Conservation (phyloP, 2,888 invertebrate species). For the Tolmerus cingulatus region DNA sequence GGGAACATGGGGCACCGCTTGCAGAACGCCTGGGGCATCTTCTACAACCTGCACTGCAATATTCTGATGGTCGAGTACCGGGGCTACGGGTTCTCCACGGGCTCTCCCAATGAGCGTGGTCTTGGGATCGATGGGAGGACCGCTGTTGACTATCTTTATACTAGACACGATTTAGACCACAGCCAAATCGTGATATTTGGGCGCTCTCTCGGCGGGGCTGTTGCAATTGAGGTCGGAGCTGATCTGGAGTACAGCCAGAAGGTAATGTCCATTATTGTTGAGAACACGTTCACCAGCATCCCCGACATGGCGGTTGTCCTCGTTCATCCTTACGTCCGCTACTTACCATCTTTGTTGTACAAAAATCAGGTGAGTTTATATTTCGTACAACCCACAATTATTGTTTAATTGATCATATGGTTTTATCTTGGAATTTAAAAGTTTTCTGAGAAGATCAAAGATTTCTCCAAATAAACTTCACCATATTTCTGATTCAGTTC, state of each 20-base stretch:
- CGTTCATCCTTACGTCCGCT: conserved; percentile 69
- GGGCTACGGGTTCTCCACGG: conserved; percentile 92
- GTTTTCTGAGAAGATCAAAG: too few species aligned
- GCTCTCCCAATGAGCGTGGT: conserved; percentile 86
- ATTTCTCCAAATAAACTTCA: not conserved
- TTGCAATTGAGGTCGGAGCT: conserved; percentile 86
- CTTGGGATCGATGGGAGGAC: conserved; percentile 87
- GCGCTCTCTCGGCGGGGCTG: conserved; percentile 85
- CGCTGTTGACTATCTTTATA: conserved; percentile 83
- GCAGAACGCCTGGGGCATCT: conserved; percentile 87
- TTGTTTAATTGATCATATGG: not conserved
- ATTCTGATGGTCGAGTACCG: conserved; percentile 93
- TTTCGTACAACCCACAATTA: too few species aligned
- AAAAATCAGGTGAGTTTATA: conserved; percentile 83
- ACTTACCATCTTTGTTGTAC: conserved; percentile 83
- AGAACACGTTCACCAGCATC: conserved; percentile 95
- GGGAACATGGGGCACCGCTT: conserved; percentile 95
- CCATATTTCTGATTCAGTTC: conserved; percentile 67
- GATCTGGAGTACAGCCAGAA: conserved; percentile 78
- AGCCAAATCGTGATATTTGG: conserved; percentile 89
- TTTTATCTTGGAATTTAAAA: too few species aligned
- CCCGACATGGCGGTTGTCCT: conserved; percentile 90
- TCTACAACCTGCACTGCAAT: conserved; percentile 82
- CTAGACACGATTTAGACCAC: conserved; percentile 83
- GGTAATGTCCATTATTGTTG: conserved; percentile 87